phyloP scores from a whole-genome alignment of 2,888 invertebrate genomes.

The Liodrosophila aerea region DNA sequence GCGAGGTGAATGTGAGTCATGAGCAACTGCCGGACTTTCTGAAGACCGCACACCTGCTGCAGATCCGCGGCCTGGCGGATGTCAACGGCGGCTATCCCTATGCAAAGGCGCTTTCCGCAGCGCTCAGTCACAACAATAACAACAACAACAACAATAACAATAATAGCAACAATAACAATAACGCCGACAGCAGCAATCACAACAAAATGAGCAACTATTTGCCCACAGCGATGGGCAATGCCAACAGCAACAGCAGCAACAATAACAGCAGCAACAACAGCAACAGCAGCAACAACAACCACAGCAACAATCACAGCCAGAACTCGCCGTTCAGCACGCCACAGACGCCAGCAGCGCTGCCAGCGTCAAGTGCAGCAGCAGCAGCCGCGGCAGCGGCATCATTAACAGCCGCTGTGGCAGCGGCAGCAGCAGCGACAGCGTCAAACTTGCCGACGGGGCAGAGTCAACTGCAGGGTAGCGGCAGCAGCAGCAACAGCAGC shows the following conservation, averaged over 20 bases:
- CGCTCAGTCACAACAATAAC: slow-evolving; percentile 62
- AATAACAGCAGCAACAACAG: slow-evolving; percentile 35
- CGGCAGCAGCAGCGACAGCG: slow-evolving; percentile 55
- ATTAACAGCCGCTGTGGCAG: slow-evolving; percentile 55
- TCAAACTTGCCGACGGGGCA: slow-evolving; percentile 44
- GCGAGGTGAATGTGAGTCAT: slow-evolving; percentile 94
- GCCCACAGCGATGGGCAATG: slow-evolving; percentile 65
- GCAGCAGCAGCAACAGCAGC: slow-evolving; percentile 34
- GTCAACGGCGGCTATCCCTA: slow-evolving; percentile 84
- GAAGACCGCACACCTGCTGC: slow-evolving; percentile 92
- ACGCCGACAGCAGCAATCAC: slow-evolving; percentile 51
- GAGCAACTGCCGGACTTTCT: slow-evolving; percentile 93
- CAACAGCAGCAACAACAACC: slow-evolving; percentile 38
- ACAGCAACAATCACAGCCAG: slow-evolving; percentile 46
- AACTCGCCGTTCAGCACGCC: slow-evolving; percentile 66
- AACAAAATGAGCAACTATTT: slow-evolving; percentile 66
- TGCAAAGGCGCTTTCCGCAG: slow-evolving; percentile 63
- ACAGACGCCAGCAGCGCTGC: slow-evolving; percentile 51
- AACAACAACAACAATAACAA: slow-evolving; percentile 61
- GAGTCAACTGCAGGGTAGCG: slow-evolving; percentile 32
- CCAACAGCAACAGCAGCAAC: slow-evolving; percentile 25
- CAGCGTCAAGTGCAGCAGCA: slow-evolving; percentile 57
- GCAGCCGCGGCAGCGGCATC: slow-evolving; percentile 64
- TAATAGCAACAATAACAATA: slow-evolving; percentile 61
- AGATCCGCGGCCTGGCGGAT: slow-evolving; percentile 93